Percentiles rank a stretch among this genome's conserved stretches.
Conservation (phyloP, 2,113 vertebrate species). For the Neofelis nebulosa region DNA sequence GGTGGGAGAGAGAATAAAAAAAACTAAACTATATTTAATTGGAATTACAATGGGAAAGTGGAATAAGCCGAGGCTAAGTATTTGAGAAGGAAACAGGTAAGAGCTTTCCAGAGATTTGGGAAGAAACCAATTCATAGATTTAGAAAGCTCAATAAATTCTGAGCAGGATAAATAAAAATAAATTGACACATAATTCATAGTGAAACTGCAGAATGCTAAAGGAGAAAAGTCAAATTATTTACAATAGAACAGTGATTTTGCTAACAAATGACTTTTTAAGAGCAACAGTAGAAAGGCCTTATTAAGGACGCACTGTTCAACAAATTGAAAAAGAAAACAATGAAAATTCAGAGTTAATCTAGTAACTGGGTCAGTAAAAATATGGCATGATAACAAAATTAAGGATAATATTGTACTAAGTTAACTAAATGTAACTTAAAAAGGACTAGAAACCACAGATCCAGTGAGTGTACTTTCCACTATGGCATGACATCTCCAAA, state of each 20-base stretch:
- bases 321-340: background rate
- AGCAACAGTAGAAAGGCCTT: background rate
- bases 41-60: background rate
- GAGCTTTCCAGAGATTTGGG: background rate
- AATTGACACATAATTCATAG: background rate
- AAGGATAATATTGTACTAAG: background rate
- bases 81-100: background rate
- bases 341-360: background rate
- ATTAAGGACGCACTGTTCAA: background rate
- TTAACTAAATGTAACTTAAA: background rate
- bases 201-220: background rate
- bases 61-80: background rate
- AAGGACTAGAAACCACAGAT: background rate
- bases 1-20: background rate
- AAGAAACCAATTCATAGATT: background rate
- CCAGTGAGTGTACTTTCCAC: background rate
- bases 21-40: background rate
- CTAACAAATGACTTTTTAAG: background rate
- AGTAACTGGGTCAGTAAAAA: background rate
- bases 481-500: background rate
- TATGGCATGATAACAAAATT: background rate
- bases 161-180: background rate
- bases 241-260: background rate
- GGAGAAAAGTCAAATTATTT: background rate
- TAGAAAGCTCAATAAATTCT: background rate